Conservation (phyloP, 2,797 vertebrate species). For the Saxicola maurus region DNA sequence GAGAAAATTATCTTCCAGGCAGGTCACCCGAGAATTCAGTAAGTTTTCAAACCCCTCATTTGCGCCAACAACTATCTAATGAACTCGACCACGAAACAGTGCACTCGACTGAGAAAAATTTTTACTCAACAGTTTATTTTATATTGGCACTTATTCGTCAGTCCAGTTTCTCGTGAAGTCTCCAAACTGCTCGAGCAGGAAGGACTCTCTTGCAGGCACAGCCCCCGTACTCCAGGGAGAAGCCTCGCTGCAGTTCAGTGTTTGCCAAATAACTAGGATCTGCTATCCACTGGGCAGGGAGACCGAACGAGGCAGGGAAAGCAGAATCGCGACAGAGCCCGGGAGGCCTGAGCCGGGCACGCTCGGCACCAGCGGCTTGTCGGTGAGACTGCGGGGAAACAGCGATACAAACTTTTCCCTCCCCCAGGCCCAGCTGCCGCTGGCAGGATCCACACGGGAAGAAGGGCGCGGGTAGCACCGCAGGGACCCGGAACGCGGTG, state of each 20-base stretch:
- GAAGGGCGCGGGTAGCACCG: neutral
- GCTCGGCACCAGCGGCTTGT: neutral
- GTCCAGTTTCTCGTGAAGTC: neutral
- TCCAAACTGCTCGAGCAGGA: neutral
- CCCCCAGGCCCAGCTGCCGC: rapidly evolving
- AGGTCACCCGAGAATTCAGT: neutral
- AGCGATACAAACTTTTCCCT: neutral
- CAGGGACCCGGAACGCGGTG: neutral
- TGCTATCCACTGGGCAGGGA: neutral
- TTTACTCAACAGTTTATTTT: neutral
- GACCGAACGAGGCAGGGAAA: rapidly evolving
- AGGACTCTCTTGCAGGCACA: neutral
- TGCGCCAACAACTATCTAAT: rapidly evolving
- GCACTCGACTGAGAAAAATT: rapidly evolving
- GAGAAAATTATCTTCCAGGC: neutral
- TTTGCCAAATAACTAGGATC: rapidly evolving
- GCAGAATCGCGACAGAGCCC: neutral
- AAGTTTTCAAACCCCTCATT: neutral
- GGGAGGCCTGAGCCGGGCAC: neutral
- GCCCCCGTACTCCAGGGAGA: neutral
- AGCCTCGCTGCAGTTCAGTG: neutral
- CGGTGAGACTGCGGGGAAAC: neutral
- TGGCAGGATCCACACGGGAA: neutral
- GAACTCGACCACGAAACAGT: rapidly evolving
- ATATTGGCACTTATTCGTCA: rapidly evolving